These are phyloP conservation scores for Eulimnadia texana DNA, from an alignment of 1,140 invertebrate species.

Conservation along the genomic window DNA sequence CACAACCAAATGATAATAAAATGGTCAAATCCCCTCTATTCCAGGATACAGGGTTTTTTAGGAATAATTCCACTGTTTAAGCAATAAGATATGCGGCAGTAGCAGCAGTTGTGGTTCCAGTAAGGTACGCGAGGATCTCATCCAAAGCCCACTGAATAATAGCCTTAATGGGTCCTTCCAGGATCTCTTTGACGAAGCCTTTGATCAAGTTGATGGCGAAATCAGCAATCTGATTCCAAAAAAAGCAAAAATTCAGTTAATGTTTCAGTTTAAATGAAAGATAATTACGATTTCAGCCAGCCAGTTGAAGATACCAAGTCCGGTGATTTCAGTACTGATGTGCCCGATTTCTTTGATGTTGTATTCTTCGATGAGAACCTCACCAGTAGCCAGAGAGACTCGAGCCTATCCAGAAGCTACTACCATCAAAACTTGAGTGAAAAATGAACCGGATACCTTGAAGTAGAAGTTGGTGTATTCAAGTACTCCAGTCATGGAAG, in stretches of 20 bases:
- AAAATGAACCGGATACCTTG: not conserved
- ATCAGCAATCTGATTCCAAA: constrained; percentile 11
- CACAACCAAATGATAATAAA: too few species aligned
- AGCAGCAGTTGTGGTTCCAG: not conserved
- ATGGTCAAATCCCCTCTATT: too few species aligned
- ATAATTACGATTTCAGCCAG: constrained; percentile 15
- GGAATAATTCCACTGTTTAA: too few species aligned
- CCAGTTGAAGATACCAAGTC: constrained; percentile 10
- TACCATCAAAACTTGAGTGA: not conserved
- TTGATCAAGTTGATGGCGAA: constrained; percentile 3
- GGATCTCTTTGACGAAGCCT: constrained; percentile 11
- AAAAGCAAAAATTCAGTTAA: not conserved
- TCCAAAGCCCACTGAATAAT: not conserved
- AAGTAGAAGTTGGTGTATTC: constrained; percentile 11
- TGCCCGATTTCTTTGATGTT: constrained; percentile 11
- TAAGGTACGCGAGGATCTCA: not conserved
- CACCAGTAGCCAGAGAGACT: not conserved
- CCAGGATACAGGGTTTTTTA: too few species aligned
- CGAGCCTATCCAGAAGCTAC: not conserved
- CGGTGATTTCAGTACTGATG: constrained; percentile 10
- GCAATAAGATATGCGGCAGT: too few species aligned
- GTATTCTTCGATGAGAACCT: constrained; percentile 2
- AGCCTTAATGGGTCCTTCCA: constrained; percentile 9
- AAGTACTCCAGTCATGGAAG: constrained; percentile 4
- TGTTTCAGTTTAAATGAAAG: not conserved